These are phyloP conservation scores for Gobio occitaniae DNA, from an alignment of 2,797 vertebrate genomes.

Conservation along the genomic window DNA sequence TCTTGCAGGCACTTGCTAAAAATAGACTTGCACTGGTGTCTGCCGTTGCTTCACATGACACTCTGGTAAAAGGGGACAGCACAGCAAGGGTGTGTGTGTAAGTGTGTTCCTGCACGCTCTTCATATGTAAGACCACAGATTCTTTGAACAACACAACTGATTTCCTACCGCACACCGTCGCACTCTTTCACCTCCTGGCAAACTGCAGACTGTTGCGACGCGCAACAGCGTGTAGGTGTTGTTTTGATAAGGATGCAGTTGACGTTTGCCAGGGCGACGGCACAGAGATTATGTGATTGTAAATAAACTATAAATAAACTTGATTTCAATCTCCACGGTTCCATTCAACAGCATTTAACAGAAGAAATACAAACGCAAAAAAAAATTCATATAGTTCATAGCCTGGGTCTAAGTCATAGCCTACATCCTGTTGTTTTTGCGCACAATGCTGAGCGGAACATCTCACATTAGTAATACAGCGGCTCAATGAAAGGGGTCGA, in stretches of 20 bases:
- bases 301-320: conserved; percentile 41
- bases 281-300: conserved; percentile 34
- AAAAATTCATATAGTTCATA: conserved; percentile 2
- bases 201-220: conserved; percentile 35
- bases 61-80: conserved; percentile 48
- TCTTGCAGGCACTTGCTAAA: conserved; percentile 53
- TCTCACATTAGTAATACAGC: not conserved
- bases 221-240: conserved; percentile 36
- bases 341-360: not conserved
- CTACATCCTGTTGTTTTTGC: conserved; percentile 22
- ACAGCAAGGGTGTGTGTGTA: conserved; percentile 7
- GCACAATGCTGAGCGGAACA: not conserved
- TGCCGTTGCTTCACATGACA: conserved; percentile 49
- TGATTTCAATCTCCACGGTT: not conserved
- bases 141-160: conserved; percentile 55
- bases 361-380: not conserved
- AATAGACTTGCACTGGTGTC: conserved; percentile 56
- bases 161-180: conserved; percentile 44
- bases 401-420: conserved; percentile 1
- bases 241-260: conserved; percentile 47
- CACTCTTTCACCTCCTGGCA: conserved; percentile 45
- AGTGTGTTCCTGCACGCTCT: conserved; percentile 2
- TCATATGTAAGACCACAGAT: conserved; percentile 40
- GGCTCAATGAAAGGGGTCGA: not conserved
- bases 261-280: conserved; percentile 18